Conservation (phyloP, 2,888 invertebrate genomes). For the Leptinotarsa peninsularis region DNA sequence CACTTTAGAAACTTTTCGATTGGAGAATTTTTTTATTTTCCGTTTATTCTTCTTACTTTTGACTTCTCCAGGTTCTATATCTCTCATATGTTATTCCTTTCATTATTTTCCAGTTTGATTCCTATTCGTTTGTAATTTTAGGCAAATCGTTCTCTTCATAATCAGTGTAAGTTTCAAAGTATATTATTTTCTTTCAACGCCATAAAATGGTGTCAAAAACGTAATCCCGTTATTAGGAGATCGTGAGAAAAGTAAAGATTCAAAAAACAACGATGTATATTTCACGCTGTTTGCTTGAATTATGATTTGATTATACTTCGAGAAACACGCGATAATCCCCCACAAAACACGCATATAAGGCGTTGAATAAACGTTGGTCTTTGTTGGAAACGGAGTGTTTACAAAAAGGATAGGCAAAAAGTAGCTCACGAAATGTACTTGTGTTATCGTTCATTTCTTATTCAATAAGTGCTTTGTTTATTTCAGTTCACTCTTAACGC, state of each 20-base stretch:
- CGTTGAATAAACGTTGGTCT: slow-evolving; percentile 25
- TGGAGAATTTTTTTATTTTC: too few species aligned
- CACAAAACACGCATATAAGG: slow-evolving; percentile 24
- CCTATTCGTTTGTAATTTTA: too few species aligned
- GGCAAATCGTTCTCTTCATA: too few species aligned
- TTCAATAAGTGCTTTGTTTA: slow-evolving; percentile 32
- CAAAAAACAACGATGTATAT: slow-evolving; percentile 8
- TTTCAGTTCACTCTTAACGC: slow-evolving; percentile 25
- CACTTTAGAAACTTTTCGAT: too few species aligned
- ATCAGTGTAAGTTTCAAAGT: background rate
- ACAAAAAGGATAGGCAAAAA: slow-evolving; percentile 28
- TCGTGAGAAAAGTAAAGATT: background rate
- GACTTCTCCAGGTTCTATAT: too few species aligned
- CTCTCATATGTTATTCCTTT: too few species aligned
- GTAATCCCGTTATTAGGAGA: background rate
- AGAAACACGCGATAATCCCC: slow-evolving; percentile 10
- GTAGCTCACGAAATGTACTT: slow-evolving; percentile 22
- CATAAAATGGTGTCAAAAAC: background rate
- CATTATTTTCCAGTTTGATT: too few species aligned
- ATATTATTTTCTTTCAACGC: background rate
- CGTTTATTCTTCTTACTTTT: too few species aligned
- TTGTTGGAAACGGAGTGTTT: slow-evolving; percentile 29
- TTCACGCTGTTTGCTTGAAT: slow-evolving; percentile 12
- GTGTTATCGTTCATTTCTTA: slow-evolving; percentile 34
- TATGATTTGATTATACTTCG: slow-evolving; percentile 11